Conservation (phyloP, 1,140 invertebrate genomes). For the Musca vetustissima region DNA sequence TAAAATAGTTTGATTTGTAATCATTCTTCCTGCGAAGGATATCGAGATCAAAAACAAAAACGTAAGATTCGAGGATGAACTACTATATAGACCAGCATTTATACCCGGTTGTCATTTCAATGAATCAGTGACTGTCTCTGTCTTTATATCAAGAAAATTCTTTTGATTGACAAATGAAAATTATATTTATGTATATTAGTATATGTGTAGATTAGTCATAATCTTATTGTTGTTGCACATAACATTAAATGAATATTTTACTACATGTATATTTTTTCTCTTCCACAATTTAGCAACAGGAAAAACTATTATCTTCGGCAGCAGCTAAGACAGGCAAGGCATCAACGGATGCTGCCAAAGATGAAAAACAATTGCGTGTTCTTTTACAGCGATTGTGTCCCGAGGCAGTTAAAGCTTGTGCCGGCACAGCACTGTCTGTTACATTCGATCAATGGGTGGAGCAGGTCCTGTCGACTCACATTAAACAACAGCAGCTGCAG, state of each 20-base stretch:
- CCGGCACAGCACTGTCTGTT: slow-evolving; percentile 40
- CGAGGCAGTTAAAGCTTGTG: slow-evolving; percentile 45
- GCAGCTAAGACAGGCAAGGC: slow-evolving; percentile 24
- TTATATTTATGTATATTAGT: too few relatives aligned
- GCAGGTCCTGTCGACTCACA: slow-evolving; percentile 47
- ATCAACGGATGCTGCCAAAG: slow-evolving; percentile 35
- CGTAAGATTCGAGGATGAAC: too few relatives aligned
- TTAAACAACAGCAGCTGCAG: slow-evolving; percentile 38
- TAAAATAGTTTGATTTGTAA: too few relatives aligned
- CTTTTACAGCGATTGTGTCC: slow-evolving; percentile 52
- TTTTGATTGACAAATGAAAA: too few relatives aligned
- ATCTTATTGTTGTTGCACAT: background rate
- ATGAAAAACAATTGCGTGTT: slow-evolving; percentile 48
- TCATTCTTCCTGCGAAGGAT: too few relatives aligned
- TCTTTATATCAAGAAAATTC: too few relatives aligned
- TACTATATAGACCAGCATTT: too few relatives aligned
- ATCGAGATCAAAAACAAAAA: too few relatives aligned
- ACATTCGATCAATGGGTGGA: slow-evolving; percentile 54
- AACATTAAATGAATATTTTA: too few relatives aligned
- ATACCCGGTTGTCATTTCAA: too few relatives aligned
- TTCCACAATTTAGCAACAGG: slow-evolving; percentile 39
- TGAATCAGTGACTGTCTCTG: too few relatives aligned
- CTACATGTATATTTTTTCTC: background rate
- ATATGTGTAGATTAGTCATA: background rate
- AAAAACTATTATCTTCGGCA: slow-evolving; percentile 27